Evolutionary conservation across 2,888 invertebrate species (phyloP).

Genomic region (Biston stratarius): DNA sequence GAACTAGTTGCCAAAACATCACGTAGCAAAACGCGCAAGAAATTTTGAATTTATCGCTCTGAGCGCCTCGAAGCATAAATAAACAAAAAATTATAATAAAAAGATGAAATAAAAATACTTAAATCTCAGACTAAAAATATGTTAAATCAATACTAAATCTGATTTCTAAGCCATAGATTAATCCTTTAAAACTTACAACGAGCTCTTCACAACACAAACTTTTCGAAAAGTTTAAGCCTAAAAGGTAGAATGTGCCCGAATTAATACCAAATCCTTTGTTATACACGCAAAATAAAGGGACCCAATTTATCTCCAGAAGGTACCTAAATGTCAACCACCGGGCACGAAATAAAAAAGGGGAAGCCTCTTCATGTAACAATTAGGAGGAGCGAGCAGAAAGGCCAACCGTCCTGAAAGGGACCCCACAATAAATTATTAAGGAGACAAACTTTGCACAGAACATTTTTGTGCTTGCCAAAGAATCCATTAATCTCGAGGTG

Average conservation of each 20-base stretch:
- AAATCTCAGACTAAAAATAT: too few species aligned
- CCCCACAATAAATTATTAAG: conserved; percentile 70
- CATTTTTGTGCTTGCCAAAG: conserved; percentile 59
- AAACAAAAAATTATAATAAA: too few species aligned
- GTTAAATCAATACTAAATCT: neutral
- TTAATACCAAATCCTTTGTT: conserved; percentile 36
- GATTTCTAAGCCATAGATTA: neutral
- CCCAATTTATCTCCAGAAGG: conserved; percentile 46
- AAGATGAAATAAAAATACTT: too few species aligned
- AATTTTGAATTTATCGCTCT: too few species aligned
- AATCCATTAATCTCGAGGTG: conserved; percentile 61
- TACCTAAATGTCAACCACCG: conserved; percentile 63
- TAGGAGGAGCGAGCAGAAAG: conserved; percentile 63
- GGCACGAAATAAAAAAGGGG: conserved; percentile 57
- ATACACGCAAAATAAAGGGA: conserved; percentile 41
- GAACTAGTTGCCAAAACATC: too few species aligned
- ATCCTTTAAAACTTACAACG: neutral
- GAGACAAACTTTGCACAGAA: conserved; percentile 64
- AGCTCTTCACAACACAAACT: neutral
- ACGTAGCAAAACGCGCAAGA: too few species aligned
- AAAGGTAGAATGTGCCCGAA: conserved; percentile 8
- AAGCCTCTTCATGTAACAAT: conserved; percentile 67
- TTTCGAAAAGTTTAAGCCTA: neutral
- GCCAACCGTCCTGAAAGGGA: conserved; percentile 46
- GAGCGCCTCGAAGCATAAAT: too few species aligned